A percentile compares a stretch with the other conserved stretches of the same genome.
Evolutionary conservation across 1,140 invertebrate species (phyloP).

Genomic region (Thaumatotibia leucotreta): DNA sequence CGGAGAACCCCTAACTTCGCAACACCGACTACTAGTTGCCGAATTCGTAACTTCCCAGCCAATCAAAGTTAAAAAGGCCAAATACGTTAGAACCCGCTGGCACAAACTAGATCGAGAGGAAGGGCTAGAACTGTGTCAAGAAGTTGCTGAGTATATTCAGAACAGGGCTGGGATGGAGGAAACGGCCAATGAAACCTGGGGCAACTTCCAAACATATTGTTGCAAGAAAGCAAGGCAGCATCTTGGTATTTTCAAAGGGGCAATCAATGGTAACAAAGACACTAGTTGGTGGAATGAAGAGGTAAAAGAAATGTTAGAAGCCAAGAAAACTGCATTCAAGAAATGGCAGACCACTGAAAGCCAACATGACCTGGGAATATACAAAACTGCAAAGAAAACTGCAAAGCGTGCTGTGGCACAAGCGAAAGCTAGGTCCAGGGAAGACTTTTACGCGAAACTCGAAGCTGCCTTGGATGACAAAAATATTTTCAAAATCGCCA

Average conservation of each 20-base stretch:
- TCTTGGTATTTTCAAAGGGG: background rate
- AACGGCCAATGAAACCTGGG: too few relatives aligned
- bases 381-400: background rate
- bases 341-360: background rate
- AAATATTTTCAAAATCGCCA: conserved; percentile 4
- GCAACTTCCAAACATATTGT: too few relatives aligned
- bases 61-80: too few relatives aligned
- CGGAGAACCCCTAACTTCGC: background rate
- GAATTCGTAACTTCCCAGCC: too few relatives aligned
- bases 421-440: background rate
- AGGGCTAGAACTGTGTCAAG: too few relatives aligned
- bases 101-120: too few relatives aligned
- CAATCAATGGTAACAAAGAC: background rate
- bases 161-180: too few relatives aligned
- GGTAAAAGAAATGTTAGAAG: background rate
- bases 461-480: background rate
- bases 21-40: too few relatives aligned
- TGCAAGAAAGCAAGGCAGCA: background rate
- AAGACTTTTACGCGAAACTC: background rate
- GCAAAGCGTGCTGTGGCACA: background rate
- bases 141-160: too few relatives aligned
- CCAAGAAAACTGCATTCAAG: background rate
- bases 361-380: background rate
- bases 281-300: background rate
- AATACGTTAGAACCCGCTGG: too few relatives aligned